Base-by-base conservation (phyloP, 2,797 vertebrate species). In the Malacoraja senta region DNA sequence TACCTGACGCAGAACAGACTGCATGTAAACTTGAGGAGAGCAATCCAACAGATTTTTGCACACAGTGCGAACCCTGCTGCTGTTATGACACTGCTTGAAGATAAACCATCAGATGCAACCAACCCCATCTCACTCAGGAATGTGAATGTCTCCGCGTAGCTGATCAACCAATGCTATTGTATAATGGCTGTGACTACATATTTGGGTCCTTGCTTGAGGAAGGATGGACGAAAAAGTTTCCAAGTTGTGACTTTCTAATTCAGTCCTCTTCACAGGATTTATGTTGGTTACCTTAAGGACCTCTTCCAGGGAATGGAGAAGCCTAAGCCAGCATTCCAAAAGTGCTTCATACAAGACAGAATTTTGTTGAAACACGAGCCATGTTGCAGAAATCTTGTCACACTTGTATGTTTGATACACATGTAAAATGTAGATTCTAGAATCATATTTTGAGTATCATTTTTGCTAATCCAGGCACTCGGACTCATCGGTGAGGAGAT, bases 1-100 rank as follows among this genome's bases (percentile, higher is more conserved):
- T 98, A 97, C 96, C 98, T 99, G 96, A 98, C 98, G 0, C 98
- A 98, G 96, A 96, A 96, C 83, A 97, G 98, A 93, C 96, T 99
- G 93, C 98, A 99, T 95, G 98, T 98, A 19, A 99, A 98, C 96
- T 96, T 99, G 91, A 96, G 98, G 93, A 97, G 98, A 94, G 97
- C 98, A 32, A 96, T 99, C 93, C 98, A 99, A 95, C 98, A 98
- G 96, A 98, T 99, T 95, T 96, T 99, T 93, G 97, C 98, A 93
- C 98, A 98, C 96, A 97, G 96, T 94, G 95, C 97, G 94, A 95
- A 96, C 93, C 94, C 96, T 0, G 93, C 96, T 90, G 76, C 95
- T 0, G 91, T 13, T 1, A 95, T 96, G 80, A 94, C 94, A 65
- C 95, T 96, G 94, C 96, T 96, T 0, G 96, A 96, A 95, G 96